A percentile compares a stretch with the other conserved stretches of the same genome.
phyloP scores from a whole-genome alignment of 2,113 vertebrate species.

The Rhodinocichla rosea region DNA sequence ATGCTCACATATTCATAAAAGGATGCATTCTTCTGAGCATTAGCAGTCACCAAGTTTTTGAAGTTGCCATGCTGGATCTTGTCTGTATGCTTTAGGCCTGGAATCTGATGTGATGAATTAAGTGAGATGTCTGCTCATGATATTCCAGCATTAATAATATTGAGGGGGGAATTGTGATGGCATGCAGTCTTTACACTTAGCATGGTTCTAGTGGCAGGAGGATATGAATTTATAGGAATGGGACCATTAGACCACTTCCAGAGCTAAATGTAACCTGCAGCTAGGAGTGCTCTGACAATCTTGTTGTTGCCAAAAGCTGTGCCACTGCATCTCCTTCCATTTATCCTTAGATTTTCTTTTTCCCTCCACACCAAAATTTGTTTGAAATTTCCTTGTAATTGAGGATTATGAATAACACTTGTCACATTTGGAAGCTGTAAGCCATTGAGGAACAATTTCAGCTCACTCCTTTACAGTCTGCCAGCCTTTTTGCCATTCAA shows the following conservation, averaged over 20 bases:
- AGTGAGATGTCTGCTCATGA: neutral
- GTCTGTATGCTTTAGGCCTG: neutral
- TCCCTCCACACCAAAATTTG: neutral
- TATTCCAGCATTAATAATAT: neutral
- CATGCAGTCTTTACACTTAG: neutral
- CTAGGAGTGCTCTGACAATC: neutral
- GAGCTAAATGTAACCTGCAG: neutral
- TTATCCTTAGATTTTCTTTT: neutral
- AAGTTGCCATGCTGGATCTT: neutral
- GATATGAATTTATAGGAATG: neutral
- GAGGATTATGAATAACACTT: neutral
- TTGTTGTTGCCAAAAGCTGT: neutral
- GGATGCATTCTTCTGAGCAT: neutral
- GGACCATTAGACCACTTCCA: neutral
- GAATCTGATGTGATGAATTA: neutral
- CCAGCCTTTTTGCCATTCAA: neutral
- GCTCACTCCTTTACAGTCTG: neutral
- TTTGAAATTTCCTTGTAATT: neutral
- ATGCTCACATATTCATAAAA: neutral
- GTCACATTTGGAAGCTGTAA: neutral
- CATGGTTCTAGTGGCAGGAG: neutral
- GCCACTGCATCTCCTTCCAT: neutral
- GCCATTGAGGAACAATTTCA: neutral
- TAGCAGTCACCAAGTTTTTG: neutral
- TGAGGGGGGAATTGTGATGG: neutral